A percentile compares a stretch with the other conserved stretches of the same genome.
Conservation (phyloP, 1,140 invertebrate species). For the Macrocentrus cingulum region DNA sequence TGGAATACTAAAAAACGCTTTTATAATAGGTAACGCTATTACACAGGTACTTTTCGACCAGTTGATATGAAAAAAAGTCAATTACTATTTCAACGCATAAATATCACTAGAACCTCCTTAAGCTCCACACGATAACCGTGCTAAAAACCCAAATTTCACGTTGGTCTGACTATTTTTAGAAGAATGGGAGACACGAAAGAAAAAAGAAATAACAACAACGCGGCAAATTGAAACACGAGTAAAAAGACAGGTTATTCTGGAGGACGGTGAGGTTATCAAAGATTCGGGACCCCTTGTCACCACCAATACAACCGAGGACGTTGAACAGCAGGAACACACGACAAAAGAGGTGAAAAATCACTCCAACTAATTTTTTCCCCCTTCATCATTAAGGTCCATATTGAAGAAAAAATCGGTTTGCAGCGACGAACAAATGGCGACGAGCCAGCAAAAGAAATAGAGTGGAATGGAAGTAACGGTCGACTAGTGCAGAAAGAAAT, state of each 20-base stretch:
- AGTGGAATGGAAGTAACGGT: conserved; percentile 67
- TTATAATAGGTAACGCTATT: no score
- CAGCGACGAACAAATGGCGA: conserved; percentile 14
- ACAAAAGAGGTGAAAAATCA: conserved; percentile 73
- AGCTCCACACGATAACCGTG: no score
- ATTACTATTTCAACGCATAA: no score
- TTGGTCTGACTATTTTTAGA: conserved; percentile 71
- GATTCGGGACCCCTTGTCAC: conserved; percentile 87
- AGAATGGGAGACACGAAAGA: conserved; percentile 88
- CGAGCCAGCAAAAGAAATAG: conserved; percentile 59
- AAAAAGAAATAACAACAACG: conserved; percentile 83
- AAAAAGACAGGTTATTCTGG: conserved; percentile 83
- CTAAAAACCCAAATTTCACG: no score
- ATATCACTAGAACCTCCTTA: no score
- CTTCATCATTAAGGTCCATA: conserved; percentile 10
- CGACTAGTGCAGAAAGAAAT: conserved; percentile 76
- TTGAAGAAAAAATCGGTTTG: no score
- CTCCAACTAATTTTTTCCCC: conserved; percentile 6
- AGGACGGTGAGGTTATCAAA: conserved; percentile 86
- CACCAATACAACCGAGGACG: conserved; percentile 86
- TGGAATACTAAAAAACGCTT: no score
- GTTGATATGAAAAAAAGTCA: no score
- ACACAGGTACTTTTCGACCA: no score
- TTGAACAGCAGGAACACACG: conserved; percentile 82
- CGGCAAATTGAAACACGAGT: conserved; percentile 87